These are phyloP conservation scores for Halictus rubicundus DNA, from an alignment of 1,140 invertebrate species.

Conservation along the genomic window DNA sequence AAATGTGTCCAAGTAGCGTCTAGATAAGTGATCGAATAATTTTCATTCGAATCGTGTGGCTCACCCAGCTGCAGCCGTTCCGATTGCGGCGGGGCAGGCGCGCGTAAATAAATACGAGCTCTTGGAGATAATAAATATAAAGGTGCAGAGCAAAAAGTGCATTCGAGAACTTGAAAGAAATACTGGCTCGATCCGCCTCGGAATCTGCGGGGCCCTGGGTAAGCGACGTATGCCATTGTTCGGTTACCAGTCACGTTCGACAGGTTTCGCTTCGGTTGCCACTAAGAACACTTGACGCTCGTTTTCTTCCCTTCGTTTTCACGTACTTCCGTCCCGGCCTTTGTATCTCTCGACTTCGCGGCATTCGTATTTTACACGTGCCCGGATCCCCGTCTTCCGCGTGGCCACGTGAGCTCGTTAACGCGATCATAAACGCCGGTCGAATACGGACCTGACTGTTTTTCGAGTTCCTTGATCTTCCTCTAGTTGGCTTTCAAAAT, in stretches of 20 bases:
- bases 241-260: slow-evolving; percentile 47
- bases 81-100: background rate
- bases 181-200: no score
- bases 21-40: no score
- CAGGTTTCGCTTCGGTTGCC: slow-evolving; percentile 17
- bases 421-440: background rate
- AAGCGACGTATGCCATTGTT: slow-evolving; percentile 27
- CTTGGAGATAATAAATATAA: background rate
- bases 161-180: background rate
- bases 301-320: slow-evolving; percentile 38
- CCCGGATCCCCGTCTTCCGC: background rate
- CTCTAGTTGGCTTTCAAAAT: background rate
- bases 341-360: background rate
- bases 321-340: slow-evolving; percentile 5
- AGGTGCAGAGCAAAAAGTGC: background rate
- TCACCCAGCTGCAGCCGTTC: no score
- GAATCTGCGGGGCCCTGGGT: background rate
- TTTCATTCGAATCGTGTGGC: no score
- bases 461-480: background rate
- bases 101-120: background rate
- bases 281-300: slow-evolving; percentile 23
- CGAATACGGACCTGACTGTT: background rate
- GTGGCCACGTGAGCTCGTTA: slow-evolving; percentile 8
- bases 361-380: slow-evolving; percentile 14
- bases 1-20: no score